Conservation (phyloP, 2,113 vertebrate genomes). For the Athene noctua region DNA sequence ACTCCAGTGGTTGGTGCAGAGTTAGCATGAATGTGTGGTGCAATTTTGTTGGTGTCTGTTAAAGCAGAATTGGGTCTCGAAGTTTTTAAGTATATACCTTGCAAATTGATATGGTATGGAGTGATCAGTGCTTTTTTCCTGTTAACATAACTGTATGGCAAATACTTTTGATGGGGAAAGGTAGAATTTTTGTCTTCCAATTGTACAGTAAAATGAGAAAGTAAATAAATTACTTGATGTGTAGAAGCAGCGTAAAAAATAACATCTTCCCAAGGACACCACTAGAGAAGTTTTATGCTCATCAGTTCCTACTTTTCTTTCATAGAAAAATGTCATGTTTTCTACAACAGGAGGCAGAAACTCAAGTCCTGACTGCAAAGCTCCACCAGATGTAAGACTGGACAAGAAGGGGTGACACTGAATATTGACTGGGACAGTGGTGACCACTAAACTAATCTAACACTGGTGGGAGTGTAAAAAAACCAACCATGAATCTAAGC, state of each 20-base stretch:
- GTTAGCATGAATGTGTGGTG: not conserved
- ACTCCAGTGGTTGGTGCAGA: not conserved
- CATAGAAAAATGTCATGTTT: not conserved
- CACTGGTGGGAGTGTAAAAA: not conserved
- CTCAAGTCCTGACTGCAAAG: not conserved
- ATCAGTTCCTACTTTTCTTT: not conserved
- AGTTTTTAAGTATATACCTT: not conserved
- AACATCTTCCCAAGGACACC: not conserved
- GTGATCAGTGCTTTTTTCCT: not conserved
- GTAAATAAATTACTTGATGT: not conserved
- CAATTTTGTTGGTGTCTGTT: not conserved
- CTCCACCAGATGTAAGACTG: not conserved
- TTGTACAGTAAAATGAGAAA: not conserved
- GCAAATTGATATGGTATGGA: not conserved
- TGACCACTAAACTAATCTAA: not conserved
- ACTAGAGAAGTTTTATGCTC: not conserved
- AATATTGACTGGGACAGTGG: not conserved
- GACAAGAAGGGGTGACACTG: not conserved
- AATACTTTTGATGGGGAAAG: not conserved
- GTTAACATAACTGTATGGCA: not conserved
- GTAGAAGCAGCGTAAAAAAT: not conserved
- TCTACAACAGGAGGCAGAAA: not conserved
- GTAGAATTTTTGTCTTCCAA: not conserved
- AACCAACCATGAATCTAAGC: rapidly evolving
- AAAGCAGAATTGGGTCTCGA: not conserved